phyloP scores from a whole-genome alignment of 2,888 invertebrate species.

The Lampropteryx suffumata region DNA sequence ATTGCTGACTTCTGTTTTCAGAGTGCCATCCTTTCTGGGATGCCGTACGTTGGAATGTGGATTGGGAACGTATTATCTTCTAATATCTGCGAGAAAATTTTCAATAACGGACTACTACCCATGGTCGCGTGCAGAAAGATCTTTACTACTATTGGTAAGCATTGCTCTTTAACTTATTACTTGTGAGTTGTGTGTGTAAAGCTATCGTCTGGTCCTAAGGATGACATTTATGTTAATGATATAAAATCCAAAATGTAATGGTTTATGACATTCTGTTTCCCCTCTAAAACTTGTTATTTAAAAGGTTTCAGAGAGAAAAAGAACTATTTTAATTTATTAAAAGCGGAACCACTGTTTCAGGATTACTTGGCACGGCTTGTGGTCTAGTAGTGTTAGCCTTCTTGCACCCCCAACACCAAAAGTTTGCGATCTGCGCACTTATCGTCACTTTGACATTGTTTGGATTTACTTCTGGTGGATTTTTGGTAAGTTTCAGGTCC shows the following conservation, averaged over 20 bases:
- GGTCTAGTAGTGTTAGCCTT: slow-evolving; percentile 84
- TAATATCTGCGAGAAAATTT: slow-evolving; percentile 79
- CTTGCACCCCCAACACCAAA: slow-evolving; percentile 55
- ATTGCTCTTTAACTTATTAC: background rate
- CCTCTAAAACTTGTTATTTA: too few species aligned
- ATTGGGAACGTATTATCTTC: slow-evolving; percentile 85
- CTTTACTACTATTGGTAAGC: slow-evolving; percentile 78
- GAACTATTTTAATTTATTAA: background rate
- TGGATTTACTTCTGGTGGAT: slow-evolving; percentile 87
- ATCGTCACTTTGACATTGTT: slow-evolving; percentile 84
- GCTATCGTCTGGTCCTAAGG: too few species aligned
- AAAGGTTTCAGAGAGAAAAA: too few species aligned
- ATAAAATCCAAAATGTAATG: too few species aligned
- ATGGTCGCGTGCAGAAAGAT: slow-evolving; percentile 65
- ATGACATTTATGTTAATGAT: too few species aligned
- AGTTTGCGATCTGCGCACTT: slow-evolving; percentile 82
- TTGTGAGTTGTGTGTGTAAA: too few species aligned
- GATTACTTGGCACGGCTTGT: slow-evolving; percentile 84
- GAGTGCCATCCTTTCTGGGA: slow-evolving; percentile 86
- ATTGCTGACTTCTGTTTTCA: slow-evolving; percentile 37
- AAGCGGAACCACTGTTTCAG: slow-evolving; percentile 59
- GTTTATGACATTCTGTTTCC: too few species aligned
- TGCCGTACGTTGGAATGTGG: slow-evolving; percentile 90
- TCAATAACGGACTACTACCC: slow-evolving; percentile 54
- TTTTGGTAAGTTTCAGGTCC: slow-evolving; percentile 68